Conservation (phyloP, 1,140 invertebrate genomes). For the Caenorhabditis briggsae region DNA sequence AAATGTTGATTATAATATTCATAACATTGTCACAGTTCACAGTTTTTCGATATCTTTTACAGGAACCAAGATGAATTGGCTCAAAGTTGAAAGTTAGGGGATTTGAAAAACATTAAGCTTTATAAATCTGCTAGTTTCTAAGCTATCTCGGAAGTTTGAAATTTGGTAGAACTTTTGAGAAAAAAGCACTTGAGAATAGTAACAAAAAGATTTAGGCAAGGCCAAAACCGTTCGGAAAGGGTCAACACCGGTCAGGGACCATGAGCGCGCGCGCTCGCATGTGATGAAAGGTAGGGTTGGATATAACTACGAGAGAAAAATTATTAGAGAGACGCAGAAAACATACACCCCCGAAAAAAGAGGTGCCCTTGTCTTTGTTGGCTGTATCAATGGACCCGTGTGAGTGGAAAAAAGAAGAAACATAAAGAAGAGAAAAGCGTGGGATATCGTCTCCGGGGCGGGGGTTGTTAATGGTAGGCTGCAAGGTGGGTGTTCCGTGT, state of each 20-base stretch:
- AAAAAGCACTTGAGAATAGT: background rate
- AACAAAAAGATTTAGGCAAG: background rate
- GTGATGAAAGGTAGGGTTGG: background rate
- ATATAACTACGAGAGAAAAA: background rate
- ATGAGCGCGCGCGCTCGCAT: background rate
- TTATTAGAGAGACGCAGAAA: background rate
- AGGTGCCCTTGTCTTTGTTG: slow-evolving; percentile 32
- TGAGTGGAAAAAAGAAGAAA: background rate
- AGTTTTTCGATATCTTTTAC: background rate
- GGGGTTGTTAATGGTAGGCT: background rate
- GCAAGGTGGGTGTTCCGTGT: background rate
- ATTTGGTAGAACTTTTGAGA: background rate
- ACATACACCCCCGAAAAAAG: background rate
- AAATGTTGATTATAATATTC: too few species aligned
- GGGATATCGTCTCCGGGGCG: background rate
- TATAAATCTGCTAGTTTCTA: background rate
- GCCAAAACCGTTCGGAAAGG: background rate
- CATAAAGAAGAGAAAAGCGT: background rate
- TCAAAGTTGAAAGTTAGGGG: background rate
- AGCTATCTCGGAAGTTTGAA: too few species aligned
- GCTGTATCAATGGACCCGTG: slow-evolving; percentile 29
- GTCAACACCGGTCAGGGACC: slow-evolving; percentile 36
- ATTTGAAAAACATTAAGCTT: background rate
- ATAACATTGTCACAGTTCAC: too few species aligned
- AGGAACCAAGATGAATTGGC: too few species aligned